Evolutionary conservation across 2,113 vertebrate genomes (phyloP).

Genomic region (Glareola pratincola): DNA sequence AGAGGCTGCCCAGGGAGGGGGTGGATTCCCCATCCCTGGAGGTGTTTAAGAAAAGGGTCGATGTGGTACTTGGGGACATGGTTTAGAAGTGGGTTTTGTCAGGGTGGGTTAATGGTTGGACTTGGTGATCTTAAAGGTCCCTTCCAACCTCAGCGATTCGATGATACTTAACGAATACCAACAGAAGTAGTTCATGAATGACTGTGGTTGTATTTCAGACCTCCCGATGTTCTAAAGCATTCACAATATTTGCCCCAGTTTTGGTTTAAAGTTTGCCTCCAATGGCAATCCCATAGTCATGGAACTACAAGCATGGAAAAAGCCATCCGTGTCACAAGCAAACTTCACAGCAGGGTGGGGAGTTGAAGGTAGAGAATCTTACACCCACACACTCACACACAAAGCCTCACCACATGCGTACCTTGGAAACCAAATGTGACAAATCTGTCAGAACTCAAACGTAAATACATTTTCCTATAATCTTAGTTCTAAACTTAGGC

Average conservation of each 20-base stretch:
- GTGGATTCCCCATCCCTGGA: no score
- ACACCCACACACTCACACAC: fast-evolving
- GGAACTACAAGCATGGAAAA: background rate
- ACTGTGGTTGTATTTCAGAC: background rate
- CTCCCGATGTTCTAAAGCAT: background rate
- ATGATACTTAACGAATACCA: no score
- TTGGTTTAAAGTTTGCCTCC: background rate
- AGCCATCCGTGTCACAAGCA: background rate
- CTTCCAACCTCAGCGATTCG: no score
- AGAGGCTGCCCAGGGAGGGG: no score
- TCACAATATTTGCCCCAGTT: background rate
- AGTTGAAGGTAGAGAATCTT: background rate
- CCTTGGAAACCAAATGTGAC: background rate
- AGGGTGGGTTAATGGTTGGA: no score
- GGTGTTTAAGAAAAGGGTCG: no score
- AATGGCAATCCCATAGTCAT: background rate
- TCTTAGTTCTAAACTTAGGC: background rate
- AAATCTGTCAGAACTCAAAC: background rate
- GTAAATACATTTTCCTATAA: background rate
- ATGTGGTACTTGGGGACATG: no score
- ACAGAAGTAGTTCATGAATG: background rate
- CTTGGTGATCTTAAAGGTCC: no score
- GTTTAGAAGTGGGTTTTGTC: no score
- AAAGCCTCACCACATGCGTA: background rate
- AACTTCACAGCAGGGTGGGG: background rate